These are phyloP conservation scores for Manduca sexta DNA, from an alignment of 1,140 invertebrate genomes.

Conservation along the genomic window DNA sequence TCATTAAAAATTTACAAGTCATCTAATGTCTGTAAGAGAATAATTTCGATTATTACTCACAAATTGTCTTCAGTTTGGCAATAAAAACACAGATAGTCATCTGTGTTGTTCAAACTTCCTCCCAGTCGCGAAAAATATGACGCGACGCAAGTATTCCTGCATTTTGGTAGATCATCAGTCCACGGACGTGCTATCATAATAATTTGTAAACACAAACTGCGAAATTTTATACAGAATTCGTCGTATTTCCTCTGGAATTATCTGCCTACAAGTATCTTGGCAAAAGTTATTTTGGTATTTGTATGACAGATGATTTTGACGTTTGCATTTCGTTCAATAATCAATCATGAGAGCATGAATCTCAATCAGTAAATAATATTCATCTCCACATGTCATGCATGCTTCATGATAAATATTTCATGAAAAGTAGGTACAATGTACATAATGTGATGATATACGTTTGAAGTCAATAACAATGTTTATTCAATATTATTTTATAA, in stretches of 20 bases:
- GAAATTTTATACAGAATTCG: neutral
- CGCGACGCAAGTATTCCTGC: slow-evolving; percentile 85
- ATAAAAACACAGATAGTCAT: slow-evolving; percentile 91
- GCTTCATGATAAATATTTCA: too few species aligned
- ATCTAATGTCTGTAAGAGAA: too few species aligned
- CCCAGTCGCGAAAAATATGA: slow-evolving; percentile 90
- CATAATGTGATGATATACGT: too few species aligned
- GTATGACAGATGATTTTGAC: neutral
- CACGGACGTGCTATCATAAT: slow-evolving; percentile 74
- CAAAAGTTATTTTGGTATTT: neutral
- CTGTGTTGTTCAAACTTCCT: slow-evolving; percentile 85
- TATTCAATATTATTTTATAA: too few species aligned
- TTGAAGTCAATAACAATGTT: too few species aligned
- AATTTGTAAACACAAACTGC: neutral
- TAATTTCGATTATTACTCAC: slow-evolving; percentile 35
- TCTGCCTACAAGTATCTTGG: neutral
- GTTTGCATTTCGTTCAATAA: neutral
- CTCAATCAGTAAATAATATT: too few species aligned
- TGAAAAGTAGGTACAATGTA: too few species aligned
- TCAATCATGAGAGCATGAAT: neutral
- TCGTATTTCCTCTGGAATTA: neutral
- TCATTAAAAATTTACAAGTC: too few species aligned
- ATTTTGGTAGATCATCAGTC: slow-evolving; percentile 91
- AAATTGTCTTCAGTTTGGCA: slow-evolving; percentile 81
- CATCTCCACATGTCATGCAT: too few species aligned